Base-by-base conservation (phyloP, 2,113 vertebrate genomes). In the Heterocephalus glaber region DNA sequence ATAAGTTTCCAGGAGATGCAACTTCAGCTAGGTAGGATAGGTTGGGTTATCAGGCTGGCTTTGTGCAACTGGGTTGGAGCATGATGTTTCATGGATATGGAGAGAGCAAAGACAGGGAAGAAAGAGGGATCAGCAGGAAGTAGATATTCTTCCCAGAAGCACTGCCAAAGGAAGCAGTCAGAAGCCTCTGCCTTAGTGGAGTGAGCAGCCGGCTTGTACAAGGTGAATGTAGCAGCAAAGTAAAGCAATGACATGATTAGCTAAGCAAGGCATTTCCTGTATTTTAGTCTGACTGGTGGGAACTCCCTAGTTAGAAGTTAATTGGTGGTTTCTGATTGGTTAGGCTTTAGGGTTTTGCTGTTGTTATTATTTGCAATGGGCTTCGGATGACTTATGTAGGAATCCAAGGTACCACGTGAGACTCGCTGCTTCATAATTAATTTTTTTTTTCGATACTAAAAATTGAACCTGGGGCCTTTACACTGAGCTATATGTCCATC, bases 31-130 rank as follows among this genome's bases (percentile, higher is more conserved):
- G 1, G 33, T n/a, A 26, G 1, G 33, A 30, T 24, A 47, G 14
- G 13, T 1, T 24, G 20, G 10, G 1, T 2, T 17, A 6, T 5
- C 47, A 24, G 49, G 49, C 5, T 7, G 4, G 7, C 58, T 86
- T 49, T 24, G 86, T 33, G 26, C 58, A 66, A 60, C 58, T 85
- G 30, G 30, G 24, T 28, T 77, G 52, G 35, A 35, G 4, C 11
- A 1, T 5, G 30, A 16, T 30, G 0, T 10, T 56, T 61, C 49
- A 13, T 22, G 52, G 11, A 38, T 5, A 14, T 33, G 10, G 58
- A 95, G 7, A 92, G 4, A 35, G 6, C 30, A 60, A 92, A 76
- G 26, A 28, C 12, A 38, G 2, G n/a, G 3, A 14, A 16, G 44
- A 19, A 22, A 58, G 56, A 24, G 33, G 19, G 9, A 41, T 56